Conservation (phyloP, 2,113 vertebrate genomes). For the Takifugu bimaculatus region DNA sequence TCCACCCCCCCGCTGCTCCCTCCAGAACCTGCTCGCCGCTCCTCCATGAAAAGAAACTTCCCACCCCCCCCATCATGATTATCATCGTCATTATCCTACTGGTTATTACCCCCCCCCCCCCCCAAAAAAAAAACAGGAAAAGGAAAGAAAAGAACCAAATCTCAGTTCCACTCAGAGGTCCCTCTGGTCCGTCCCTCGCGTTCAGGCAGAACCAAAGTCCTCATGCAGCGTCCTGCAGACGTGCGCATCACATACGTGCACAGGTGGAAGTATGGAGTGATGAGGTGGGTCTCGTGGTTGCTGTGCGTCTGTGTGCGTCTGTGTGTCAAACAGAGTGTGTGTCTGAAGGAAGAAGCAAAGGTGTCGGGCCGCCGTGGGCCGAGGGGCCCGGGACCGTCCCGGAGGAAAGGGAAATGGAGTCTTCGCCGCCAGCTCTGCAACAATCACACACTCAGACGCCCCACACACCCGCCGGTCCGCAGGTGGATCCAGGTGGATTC, state of each 20-base stretch:
- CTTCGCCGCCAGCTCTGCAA: constrained; percentile 32
- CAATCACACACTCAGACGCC: constrained; percentile 22
- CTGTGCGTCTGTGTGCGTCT: constrained; percentile 28
- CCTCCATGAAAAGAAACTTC: constrained; percentile 47
- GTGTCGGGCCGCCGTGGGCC: constrained; percentile 51
- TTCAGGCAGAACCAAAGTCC: constrained; percentile 62
- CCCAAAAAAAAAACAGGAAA: constrained; percentile 20
- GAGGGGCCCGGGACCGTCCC: constrained; percentile 45
- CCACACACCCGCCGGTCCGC: constrained; percentile 18
- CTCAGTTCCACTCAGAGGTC: constrained; percentile 48
- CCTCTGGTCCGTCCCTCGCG: constrained; percentile 42
- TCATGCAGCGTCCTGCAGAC: constrained; percentile 58
- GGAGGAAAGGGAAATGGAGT: constrained; percentile 57
- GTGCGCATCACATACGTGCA: constrained; percentile 60
- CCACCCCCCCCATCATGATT: constrained; percentile 17
- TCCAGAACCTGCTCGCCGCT: constrained; percentile 33
- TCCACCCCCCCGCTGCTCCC: neutral
- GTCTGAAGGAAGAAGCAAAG: constrained; percentile 38
- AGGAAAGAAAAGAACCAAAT: constrained; percentile 5
- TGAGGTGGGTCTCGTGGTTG: neutral
- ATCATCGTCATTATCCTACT: constrained; percentile 53
- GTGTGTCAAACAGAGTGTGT: constrained; percentile 22
- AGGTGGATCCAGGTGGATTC: too few relatives aligned
- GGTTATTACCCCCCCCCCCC: constrained; percentile 33
- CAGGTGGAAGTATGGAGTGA: constrained; percentile 37